These are phyloP conservation scores for Temnothorax nylanderi DNA, from an alignment of 1,140 invertebrate genomes.

Conservation along the genomic window DNA sequence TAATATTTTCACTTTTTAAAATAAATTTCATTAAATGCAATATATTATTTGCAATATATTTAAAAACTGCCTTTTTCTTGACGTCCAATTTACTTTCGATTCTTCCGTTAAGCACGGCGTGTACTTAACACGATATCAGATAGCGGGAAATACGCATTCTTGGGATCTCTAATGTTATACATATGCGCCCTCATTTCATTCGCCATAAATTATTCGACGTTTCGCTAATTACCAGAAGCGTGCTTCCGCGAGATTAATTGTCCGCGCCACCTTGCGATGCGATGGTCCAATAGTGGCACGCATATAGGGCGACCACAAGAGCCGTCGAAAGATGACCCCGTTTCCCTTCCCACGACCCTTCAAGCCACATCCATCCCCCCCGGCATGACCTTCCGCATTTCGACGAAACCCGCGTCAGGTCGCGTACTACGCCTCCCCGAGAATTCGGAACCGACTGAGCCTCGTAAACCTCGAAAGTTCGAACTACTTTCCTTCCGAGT, in stretches of 20 bases:
- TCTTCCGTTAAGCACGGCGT: neutral
- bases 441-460: slow-evolving; percentile 44
- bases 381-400: slow-evolving; percentile 55
- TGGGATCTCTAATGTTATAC: neutral
- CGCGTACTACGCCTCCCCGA: slow-evolving; percentile 63
- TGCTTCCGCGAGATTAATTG: slow-evolving; percentile 41
- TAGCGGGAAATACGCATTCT: neutral
- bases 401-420: slow-evolving; percentile 65
- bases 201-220: slow-evolving; percentile 52
- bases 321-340: slow-evolving; percentile 67
- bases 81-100: neutral
- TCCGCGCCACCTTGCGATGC: slow-evolving; percentile 32
- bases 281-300: slow-evolving; percentile 28
- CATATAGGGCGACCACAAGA: slow-evolving; percentile 38
- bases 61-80: neutral
- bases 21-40: neutral
- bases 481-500: slow-evolving; percentile 23
- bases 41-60: neutral
- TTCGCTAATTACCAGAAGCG: slow-evolving; percentile 47
- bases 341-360: slow-evolving; percentile 75
- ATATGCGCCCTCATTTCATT: neutral
- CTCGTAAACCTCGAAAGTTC: slow-evolving; percentile 52
- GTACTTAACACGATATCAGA: neutral
- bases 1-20: neutral
- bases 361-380: slow-evolving; percentile 67